Evolutionary conservation across 2,797 vertebrate species (phyloP).

Genomic region (Babyrousa celebensis): DNA sequence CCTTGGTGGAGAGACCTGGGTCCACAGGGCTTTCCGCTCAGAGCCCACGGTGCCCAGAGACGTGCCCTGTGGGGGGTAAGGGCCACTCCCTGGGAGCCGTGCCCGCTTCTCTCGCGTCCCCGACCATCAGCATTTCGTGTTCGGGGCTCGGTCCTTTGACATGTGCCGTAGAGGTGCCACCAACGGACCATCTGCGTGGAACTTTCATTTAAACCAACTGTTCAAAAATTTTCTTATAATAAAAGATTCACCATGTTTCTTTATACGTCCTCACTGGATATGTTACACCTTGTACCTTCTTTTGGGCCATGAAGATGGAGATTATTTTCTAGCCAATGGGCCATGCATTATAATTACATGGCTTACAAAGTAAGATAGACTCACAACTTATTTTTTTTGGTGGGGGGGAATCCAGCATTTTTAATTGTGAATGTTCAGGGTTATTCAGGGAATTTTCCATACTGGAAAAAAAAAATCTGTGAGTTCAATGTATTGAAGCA

Average conservation of each 20-base stretch:
- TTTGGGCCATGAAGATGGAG: background rate
- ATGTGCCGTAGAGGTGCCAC: background rate
- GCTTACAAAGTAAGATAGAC: no score
- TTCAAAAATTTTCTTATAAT: background rate
- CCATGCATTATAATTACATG: background rate
- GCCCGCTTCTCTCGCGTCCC: background rate
- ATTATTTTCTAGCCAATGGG: background rate
- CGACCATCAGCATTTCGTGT: background rate
- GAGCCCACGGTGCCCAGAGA: no score
- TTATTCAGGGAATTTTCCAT: background rate
- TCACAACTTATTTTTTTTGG: background rate
- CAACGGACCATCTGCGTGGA: background rate
- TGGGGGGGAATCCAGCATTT: background rate
- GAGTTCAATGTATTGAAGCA: background rate
- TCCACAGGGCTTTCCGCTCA: background rate
- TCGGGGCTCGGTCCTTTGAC: background rate
- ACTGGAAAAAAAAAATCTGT: background rate
- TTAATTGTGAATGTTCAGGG: background rate
- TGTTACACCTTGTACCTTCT: background rate
- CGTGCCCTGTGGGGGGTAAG: no score
- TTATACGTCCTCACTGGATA: background rate
- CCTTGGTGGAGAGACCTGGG: background rate
- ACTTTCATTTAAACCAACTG: background rate
- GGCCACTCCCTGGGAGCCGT: no score
- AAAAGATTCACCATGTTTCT: background rate